Base-by-base conservation (phyloP, 1,140 invertebrate genomes). In the Drosophila kepulauana region DNA sequence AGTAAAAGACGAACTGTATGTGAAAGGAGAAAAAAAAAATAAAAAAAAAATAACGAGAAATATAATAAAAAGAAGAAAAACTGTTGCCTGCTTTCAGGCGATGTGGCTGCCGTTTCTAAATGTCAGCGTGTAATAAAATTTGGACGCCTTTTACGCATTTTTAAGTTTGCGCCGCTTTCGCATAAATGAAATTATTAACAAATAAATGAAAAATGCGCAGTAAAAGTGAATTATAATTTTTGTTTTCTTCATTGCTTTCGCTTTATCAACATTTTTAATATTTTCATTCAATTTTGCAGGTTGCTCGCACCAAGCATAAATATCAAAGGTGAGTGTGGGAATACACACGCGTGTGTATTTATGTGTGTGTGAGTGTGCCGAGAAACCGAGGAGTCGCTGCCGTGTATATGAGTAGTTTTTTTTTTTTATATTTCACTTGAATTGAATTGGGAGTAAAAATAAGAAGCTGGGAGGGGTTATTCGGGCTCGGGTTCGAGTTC, bases 71-170 rank as follows among this genome's bases (percentile, higher is more conserved):
- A 2, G 43, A 20, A 25, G 13, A 33, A 56, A 72, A 63, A 57
- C 58, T 33, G 58, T 63, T 69, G 43, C 43, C 64, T 30, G 57
- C 49, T 62, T 48, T 68, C 16, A 20, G 68, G 61, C 11, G 51
- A 25, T 51, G 45, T 13, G 38, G 16, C 33, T 10, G 20, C 13
- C 3, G 2, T 51, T 69, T 74, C 75, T 79, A 79, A 82, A 82
- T 82, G 79, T 74, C 79, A 82, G 80, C 65, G 56, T 56, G 49
- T 82, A 82, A 82, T 79, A 63, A 76, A 79, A 80, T 84, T 84
- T 69, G 57, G 41, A 57, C 71, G 65, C 57, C 65, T 69, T 74
- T 74, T 74, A 69, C 71, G 65, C 57, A 74, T 74, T 74, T 74
- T 74, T 69, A 74, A 74, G 71, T 74, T 74, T 61, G 56, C 63